Base-by-base conservation (phyloP, 2,888 invertebrate species). In the Eilema griseolum region DNA sequence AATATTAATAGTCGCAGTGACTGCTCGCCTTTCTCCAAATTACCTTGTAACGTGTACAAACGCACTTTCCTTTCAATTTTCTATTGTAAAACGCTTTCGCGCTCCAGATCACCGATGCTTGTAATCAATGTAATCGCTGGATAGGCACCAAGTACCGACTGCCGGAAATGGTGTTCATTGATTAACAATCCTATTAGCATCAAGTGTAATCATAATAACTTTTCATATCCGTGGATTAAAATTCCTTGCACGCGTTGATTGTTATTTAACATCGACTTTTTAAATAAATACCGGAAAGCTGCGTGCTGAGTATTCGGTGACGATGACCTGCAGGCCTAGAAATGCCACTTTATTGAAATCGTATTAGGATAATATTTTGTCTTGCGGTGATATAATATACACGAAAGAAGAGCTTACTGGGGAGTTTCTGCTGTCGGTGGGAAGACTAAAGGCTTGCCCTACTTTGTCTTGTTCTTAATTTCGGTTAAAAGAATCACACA, bases 1-100 rank as follows among this genome's bases (percentile, higher is more conserved):
- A 66, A 67, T 33, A 10, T 24, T 16, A 70, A 63, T 67, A 31
- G 33, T 31, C 37, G 37, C 57, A n/a, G n/a, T 67, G 24, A 63
- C 5, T 62, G 41, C 62, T 37, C 41, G 23, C 23, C 71, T 71
- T 71, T 67, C 71, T 67, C 71, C 56, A 67, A 67, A 68, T 68
- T 68, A 61, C 11, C 10, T 26, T 60, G 8, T 67, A 59, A 64
- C 62, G 26, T 65, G 63, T 61, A 65, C 46, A 63, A n/a, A 74
- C 65, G 69, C 70, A 81, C 78, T 79, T 81, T 78, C 75, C 63
- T 66, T 76, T 52, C 61, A 56, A 70, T 79, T 75, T 73, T 72
- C 75, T 74, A 67, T 67, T 56, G 64, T 61, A 67, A 59, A 67
- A 56, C 59, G 70, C 80, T 80, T 81, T 83, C 77, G 69, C 69